Evolutionary conservation across 2,113 vertebrate species (phyloP), one percentile per base, ranked within the genome.

Genomic region (Caranx melampygus): DNA sequence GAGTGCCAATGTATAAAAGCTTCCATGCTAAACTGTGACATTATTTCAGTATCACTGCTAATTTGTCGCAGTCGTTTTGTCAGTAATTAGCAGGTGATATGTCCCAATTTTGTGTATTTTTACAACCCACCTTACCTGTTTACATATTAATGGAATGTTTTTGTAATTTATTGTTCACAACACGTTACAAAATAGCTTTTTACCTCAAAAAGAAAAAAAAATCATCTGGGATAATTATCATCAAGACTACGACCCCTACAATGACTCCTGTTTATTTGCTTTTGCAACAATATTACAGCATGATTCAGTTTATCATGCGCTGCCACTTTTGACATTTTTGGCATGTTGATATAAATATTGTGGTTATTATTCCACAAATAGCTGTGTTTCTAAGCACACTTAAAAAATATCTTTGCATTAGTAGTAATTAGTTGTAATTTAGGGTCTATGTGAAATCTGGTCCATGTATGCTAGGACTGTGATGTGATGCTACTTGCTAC

Each of bases 81-180:
- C 59, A 51, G 82, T 87, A 87, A 91, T 91, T 93, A 90, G 81
- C 80, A 68, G 76, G 86, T 84, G 84, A 90, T 90, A 78, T 37
- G 4, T 70, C 61, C 68, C 52, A 58, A 55, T 75, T 82, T 49
- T 66, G 69, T 49, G 62, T 72, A 26, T 85, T 63, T 71, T 78
- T 75, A 68, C 51, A 61, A 33, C 52, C 76, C 82, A 80, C 72
- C 66, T 61, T 75, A 82, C 67, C 69, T 67, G 64, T 84, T 86
- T 83, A 75, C 84, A 67, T 77, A 69, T 67, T 79, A 83, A 83
- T 78, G 73, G 58, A 52, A 47, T 80, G 61, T 66, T 86, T 64
- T 64, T 83, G 66, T 45, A 47, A 76, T 73, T 82, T 73, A 74
- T 77, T 84, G 71, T 85, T 72, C 15, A 34, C 14, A 18, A 82